Conservation (phyloP, 2,888 invertebrate genomes). For the Melanophora roralis region DNA sequence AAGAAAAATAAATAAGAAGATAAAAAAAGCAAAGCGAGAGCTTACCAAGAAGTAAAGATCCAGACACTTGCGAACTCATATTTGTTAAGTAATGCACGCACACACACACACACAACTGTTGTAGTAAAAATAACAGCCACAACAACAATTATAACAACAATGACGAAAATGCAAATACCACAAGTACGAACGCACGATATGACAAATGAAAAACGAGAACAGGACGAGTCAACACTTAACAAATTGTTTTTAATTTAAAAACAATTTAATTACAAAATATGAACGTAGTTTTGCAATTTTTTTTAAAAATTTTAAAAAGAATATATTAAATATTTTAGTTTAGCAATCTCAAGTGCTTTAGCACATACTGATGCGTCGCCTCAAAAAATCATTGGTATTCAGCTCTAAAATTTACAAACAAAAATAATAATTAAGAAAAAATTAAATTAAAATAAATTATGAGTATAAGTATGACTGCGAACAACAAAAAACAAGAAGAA, state of each 20-base stretch:
- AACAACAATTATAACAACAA: conserved; percentile 1
- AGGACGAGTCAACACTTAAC: conserved; percentile 22
- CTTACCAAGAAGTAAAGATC: conserved; percentile 71
- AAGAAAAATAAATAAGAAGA: background rate
- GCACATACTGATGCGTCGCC: background rate
- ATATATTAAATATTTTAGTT: conserved; percentile 1
- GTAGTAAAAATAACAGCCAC: conserved; percentile 8
- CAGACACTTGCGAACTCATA: conserved; percentile 73
- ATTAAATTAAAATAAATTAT: background rate
- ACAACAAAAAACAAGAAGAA: background rate
- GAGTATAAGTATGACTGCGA: conserved; percentile 2
- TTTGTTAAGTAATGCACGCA: conserved; percentile 17
- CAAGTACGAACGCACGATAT: background rate
- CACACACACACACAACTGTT: too few species aligned
- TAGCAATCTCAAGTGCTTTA: background rate
- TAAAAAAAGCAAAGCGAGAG: background rate
- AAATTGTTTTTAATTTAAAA: background rate
- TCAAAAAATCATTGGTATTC: background rate
- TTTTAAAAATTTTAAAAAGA: conserved; percentile 6
- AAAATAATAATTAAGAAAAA: background rate
- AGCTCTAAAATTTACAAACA: background rate
- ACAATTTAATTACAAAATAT: conserved; percentile 17
- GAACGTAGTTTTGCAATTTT: conserved; percentile 22
- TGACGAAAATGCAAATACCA: background rate
- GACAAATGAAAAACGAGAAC: background rate